Evolutionary conservation across 2,113 vertebrate species (phyloP), one percentile per base, ranked within the genome.

Genomic region (Nerophis lumbriciformis): DNA sequence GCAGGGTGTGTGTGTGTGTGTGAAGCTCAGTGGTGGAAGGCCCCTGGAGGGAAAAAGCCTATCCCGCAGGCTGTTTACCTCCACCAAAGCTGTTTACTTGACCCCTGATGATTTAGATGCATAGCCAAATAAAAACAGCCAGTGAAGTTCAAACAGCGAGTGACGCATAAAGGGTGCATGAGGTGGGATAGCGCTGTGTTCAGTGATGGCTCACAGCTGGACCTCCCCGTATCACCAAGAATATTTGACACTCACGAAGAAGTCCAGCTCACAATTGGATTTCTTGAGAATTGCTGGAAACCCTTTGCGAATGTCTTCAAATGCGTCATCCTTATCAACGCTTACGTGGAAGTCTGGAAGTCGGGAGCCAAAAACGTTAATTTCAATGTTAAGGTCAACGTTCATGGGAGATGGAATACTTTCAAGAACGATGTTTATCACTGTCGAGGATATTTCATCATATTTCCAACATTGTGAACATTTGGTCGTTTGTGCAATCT

Each of bases 31-130:
- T 64, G 73, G 77, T 61, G 59, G 55, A 68, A 76, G 70, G 79
- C 82, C 82, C 79, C 81, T 8, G 3, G 53, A 74, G 67, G 28
- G 82, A 73, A 76, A 84, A 84, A 79, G 78, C 81, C 59, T 78
- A 77, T 86, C 83, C 83, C 77, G 80, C 70, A 55, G 75, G 80
- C 79, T 89, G 88, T 88, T 88, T 90, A 89, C 85, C 82, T 80
- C 72, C 75, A 69, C 72, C 72, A 76, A 72, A 85, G 75, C 76
- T 87, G 88, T 88, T 88, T 89, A 88, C 85, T 85, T 87, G 85
- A 83, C 81, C 87, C 68, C 86, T 75, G 86, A 89, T 88, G 86
- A 89, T 87, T 90, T 88, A 87, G 87, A 87, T 71, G 63, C 87
- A 83, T 68, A 79, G 81, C 65, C 79, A 84, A 86, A 86, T 88